Evolutionary conservation across 2,113 vertebrate species (phyloP).

Genomic region (Brachionichthys hirsutus): DNA sequence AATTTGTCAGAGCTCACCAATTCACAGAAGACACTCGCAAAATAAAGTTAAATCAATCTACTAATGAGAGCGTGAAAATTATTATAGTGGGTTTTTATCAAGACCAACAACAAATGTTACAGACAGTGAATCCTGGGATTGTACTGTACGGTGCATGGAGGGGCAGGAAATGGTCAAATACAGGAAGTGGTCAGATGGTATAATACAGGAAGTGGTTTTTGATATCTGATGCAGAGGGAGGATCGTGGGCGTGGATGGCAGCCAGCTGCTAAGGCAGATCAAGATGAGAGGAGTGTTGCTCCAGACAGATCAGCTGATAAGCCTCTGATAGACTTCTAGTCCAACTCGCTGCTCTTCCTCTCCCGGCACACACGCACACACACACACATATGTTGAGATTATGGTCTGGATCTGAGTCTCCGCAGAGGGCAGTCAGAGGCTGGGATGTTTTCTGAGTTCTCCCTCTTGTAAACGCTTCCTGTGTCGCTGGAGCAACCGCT

Average conservation of each 20-base stretch:
- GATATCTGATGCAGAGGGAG: constrained; percentile 58
- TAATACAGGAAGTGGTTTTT: constrained; percentile 62
- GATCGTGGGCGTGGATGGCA: constrained; percentile 52
- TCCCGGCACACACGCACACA: constrained; percentile 16
- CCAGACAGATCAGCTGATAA: constrained; percentile 73
- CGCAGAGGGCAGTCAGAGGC: constrained; percentile 41
- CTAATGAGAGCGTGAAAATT: no score
- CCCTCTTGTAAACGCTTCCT: constrained; percentile 38
- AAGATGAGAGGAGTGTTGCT: constrained; percentile 58
- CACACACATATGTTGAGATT: constrained; percentile 44
- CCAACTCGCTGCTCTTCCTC: constrained; percentile 19
- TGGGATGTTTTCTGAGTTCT: constrained; percentile 44
- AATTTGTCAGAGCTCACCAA: no score
- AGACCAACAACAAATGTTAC: no score
- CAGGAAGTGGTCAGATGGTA: constrained; percentile 58
- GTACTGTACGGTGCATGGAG: not conserved
- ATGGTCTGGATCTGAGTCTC: constrained; percentile 40
- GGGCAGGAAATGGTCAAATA: constrained; percentile 48
- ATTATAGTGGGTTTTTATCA: no score
- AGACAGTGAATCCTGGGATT: no score
- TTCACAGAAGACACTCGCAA: no score
- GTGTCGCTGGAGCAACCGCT: not conserved
- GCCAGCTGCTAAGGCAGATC: constrained; percentile 53
- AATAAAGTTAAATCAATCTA: no score
- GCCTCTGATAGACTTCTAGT: constrained; percentile 52